phyloP scores from a whole-genome alignment of 2,113 vertebrate species.

The Morone saxatilis region DNA sequence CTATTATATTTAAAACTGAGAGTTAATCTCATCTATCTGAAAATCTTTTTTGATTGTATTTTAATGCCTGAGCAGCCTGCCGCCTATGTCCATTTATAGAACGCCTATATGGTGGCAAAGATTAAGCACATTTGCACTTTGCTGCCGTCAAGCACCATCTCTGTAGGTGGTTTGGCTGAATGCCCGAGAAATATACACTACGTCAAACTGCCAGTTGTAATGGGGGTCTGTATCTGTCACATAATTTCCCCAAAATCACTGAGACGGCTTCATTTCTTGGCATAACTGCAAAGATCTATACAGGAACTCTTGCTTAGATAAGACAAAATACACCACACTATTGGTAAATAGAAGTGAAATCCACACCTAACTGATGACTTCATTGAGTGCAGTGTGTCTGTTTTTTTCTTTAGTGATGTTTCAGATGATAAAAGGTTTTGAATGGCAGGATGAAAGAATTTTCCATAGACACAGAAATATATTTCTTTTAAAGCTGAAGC shows the following conservation, averaged over 20 bases:
- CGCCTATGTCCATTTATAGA: conserved; percentile 4
- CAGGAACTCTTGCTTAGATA: conserved; percentile 10
- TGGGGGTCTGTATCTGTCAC: conserved; percentile 26
- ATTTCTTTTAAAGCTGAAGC: conserved; percentile 2
- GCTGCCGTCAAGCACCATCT: not conserved
- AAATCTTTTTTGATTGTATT: not conserved
- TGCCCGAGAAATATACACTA: conserved; percentile 23
- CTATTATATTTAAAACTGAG: not conserved
- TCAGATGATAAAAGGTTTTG: conserved; percentile 15
- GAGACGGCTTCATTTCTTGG: conserved; percentile 22
- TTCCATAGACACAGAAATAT: conserved; percentile 20
- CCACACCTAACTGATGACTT: conserved; percentile 8
- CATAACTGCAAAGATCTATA: not conserved
- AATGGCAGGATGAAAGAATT: conserved; percentile 22
- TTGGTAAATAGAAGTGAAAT: conserved; percentile 4
- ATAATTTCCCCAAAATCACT: conserved; percentile 37
- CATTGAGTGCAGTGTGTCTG: not conserved
- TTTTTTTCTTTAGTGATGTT: conserved; percentile 17
- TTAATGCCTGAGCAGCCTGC: not conserved
- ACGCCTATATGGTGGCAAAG: conserved; percentile 3
- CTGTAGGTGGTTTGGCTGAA: conserved; percentile 45
- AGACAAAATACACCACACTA: not conserved
- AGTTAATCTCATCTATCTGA: not conserved
- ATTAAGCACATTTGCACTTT: conserved; percentile 43
- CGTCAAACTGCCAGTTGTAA: conserved; percentile 34